Conservation (phyloP, 2,888 invertebrate genomes). For the Synanthedon andrenaeformis region DNA sequence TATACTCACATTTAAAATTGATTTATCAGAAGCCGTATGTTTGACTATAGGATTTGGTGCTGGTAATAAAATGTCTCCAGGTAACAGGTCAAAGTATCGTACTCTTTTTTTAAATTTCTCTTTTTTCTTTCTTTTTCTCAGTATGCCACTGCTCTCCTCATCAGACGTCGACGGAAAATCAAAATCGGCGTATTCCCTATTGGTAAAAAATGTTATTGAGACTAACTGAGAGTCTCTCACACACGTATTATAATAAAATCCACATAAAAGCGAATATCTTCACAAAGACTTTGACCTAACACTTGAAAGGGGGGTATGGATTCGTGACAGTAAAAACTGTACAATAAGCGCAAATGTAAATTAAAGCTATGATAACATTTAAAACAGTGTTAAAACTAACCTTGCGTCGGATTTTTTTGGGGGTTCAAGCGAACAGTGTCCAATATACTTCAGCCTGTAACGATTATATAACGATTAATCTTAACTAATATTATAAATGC, state of each 20-base stretch:
- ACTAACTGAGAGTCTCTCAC: too few relatives aligned
- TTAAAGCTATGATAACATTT: too few relatives aligned
- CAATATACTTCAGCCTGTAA: constrained; percentile 46
- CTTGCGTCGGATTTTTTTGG: constrained; percentile 7
- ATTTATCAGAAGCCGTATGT: constrained; percentile 42
- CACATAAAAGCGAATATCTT: too few relatives aligned
- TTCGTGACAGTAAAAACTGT: too few relatives aligned
- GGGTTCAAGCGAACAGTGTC: constrained; percentile 40
- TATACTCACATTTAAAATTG: constrained; percentile 43
- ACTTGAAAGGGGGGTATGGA: too few relatives aligned
- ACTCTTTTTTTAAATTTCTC: constrained; percentile 30
- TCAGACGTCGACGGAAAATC: constrained; percentile 3
- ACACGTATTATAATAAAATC: too few relatives aligned
- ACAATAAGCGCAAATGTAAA: too few relatives aligned
- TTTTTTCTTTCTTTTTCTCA: constrained; percentile 14
- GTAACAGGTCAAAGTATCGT: constrained; percentile 36
- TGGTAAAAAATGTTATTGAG: constrained; percentile 4
- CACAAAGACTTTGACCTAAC: too few relatives aligned
- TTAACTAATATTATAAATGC: not conserved
- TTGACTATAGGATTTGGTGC: constrained; percentile 31
- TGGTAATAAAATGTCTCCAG: constrained; percentile 39
- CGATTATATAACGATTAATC: not conserved
- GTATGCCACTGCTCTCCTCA: constrained; percentile 17
- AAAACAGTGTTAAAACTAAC: not conserved
- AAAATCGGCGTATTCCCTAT: constrained; percentile 13